phyloP scores from a whole-genome alignment of 2,797 vertebrate species.

The Sitta carolinensis region DNA sequence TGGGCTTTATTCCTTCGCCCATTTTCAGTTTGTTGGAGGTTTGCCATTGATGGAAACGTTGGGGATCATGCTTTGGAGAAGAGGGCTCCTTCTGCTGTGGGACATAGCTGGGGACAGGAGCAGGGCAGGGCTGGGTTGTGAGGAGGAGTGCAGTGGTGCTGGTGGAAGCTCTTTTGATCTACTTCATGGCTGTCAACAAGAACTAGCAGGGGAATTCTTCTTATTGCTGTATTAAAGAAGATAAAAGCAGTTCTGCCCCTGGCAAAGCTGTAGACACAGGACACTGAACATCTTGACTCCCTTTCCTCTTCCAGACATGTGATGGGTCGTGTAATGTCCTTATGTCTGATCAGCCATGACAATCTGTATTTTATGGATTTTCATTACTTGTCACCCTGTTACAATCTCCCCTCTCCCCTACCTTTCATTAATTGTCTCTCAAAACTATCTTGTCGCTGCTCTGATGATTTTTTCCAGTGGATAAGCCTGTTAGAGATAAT shows the following conservation, averaged over 20 bases:
- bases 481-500: conserved; percentile 70
- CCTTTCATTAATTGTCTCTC: conserved; percentile 54
- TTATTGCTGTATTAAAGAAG: background rate
- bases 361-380: background rate
- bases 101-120: fast-evolving
- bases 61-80: fast-evolving
- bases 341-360: background rate
- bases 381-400: background rate
- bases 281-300: background rate
- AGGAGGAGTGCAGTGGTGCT: background rate
- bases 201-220: background rate
- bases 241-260: background rate
- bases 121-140: background rate
- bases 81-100: background rate
- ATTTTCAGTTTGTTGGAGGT: background rate
- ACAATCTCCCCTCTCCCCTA: background rate
- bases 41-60: fast-evolving
- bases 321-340: background rate
- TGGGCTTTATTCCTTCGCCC: background rate
- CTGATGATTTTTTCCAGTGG: conserved; percentile 29
- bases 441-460: background rate
- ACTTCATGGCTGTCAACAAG: background rate
- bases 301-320: background rate
- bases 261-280: background rate
- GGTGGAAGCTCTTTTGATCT: background rate